Evolutionary conservation across 2,113 vertebrate species (phyloP).

Genomic region (Dromiciops gliroides): DNA sequence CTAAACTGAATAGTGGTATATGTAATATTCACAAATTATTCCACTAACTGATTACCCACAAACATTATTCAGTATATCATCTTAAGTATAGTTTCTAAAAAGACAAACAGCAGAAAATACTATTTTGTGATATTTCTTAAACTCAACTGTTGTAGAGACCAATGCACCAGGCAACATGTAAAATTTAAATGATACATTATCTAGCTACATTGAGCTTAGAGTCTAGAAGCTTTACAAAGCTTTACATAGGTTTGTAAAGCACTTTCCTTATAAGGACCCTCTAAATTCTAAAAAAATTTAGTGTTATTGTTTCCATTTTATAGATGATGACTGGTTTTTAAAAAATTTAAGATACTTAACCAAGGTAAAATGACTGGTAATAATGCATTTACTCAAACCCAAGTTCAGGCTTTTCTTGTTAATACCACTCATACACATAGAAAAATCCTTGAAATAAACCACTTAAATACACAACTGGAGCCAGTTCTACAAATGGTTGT

Average conservation of each 20-base stretch:
- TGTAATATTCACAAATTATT: neutral
- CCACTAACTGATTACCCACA: neutral
- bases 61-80: neutral
- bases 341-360: neutral
- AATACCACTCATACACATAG: neutral
- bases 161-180: neutral
- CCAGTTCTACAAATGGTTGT: neutral
- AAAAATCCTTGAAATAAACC: neutral
- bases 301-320: neutral
- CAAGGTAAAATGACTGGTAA: neutral
- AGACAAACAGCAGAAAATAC: neutral
- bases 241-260: neutral
- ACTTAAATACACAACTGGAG: neutral
- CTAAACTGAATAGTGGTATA: neutral
- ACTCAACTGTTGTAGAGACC: neutral
- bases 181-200: neutral
- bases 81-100: neutral
- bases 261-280: neutral
- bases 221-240: neutral
- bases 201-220: neutral
- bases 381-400: no score
- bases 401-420: neutral
- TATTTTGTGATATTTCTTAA: neutral
- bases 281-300: neutral
- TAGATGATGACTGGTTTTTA: neutral